Evolutionary conservation across 2,888 invertebrate genomes (phyloP), one percentile per base, ranked within the genome.

Genomic region (Hipparchia semele): DNA sequence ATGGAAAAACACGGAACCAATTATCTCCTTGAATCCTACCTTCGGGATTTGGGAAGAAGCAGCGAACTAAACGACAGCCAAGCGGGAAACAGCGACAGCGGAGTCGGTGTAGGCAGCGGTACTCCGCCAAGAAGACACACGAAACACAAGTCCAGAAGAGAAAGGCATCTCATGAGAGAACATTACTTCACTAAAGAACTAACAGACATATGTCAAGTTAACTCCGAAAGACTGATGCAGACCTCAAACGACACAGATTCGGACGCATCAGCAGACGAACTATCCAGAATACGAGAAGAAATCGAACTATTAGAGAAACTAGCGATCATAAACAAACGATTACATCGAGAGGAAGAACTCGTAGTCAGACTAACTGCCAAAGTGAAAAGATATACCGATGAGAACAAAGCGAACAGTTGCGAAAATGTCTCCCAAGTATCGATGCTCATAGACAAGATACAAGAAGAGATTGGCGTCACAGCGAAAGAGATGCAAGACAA

Each of bases 1-100:
- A 96, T 96, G 88, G 95, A 96, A 77, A 96, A 96, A 81, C 95
- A 97, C 83, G 97, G 97, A 23, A 96, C 96, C 76, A 97, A 97
- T 87, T 97, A 97, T 85, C 94, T 97, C 66, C 91, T 97, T 13
- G 97, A 97, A 86, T 96, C 97, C 0, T 97, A 97, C 84, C 93
- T 97, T 33, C 85, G 93, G 53, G 94, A 94, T 77, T 82, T 94
- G 0, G 92, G 93, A 2, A 80, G 92, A 76, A 87, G 84, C 79
- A 91, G 89, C 74, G 94, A 94, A 80, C 91, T 91, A 7, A 92
- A 92, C 81, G 94, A 94, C 73, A 94, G 94, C 76, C 95, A 95
- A 79, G 95, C 96, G 45, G 96, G 95, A n/a, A 96, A 96, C 85
- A 96, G 96, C 81, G 96, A 96, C 82, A 96, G 96, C 75, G 96